Conservation (phyloP, 2,113 vertebrate genomes). For the Romanogobio albipinnatus region DNA sequence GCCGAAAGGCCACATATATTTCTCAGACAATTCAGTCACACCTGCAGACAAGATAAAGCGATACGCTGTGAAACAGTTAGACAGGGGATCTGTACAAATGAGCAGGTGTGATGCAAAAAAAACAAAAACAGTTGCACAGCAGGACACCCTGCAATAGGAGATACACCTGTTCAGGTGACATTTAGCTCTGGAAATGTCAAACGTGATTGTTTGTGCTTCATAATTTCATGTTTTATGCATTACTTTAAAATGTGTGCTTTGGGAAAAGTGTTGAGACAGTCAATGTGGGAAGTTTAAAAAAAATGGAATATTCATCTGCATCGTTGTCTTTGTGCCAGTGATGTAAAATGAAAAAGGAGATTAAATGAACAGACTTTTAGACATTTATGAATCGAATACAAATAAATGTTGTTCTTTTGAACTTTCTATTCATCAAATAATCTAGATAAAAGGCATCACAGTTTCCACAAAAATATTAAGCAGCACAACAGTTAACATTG, state of each 20-base stretch:
- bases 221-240: slow-evolving; percentile 42
- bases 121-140: background rate
- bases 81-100: background rate
- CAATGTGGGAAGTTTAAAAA: background rate
- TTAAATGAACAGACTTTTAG: background rate
- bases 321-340: background rate
- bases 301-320: background rate
- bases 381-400: background rate
- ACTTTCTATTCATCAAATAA: background rate
- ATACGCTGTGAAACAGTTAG: background rate
- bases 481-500: background rate
- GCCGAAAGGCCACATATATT: background rate
- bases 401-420: background rate
- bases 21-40: background rate
- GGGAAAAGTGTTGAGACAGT: background rate
- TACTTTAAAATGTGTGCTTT: background rate
- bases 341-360: background rate
- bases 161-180: slow-evolving; percentile 35
- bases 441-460: background rate
- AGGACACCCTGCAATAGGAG: background rate
- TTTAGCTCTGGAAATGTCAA: slow-evolving; percentile 31
- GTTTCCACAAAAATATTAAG: background rate
- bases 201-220: slow-evolving; percentile 30
- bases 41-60: slow-evolving; percentile 1
- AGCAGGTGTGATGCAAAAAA: slow-evolving; percentile 22